Conservation (phyloP, 2,888 invertebrate species). For the Callosobruchus maculatus region DNA sequence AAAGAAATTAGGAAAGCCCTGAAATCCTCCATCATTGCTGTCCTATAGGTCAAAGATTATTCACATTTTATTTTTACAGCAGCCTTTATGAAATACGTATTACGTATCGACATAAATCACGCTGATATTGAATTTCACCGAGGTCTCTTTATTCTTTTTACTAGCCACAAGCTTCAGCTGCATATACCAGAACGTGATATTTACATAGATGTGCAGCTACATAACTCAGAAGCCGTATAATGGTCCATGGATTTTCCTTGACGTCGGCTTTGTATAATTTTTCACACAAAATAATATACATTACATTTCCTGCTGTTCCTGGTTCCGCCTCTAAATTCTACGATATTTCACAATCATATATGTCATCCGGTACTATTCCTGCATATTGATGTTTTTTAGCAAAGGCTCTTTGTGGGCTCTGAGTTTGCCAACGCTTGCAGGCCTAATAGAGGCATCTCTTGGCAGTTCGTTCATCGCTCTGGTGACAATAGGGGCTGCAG, state of each 20-base stretch:
- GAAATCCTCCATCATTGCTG: not conserved
- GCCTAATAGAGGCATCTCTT: no score
- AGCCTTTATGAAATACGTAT: not conserved
- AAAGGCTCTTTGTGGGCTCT: no score
- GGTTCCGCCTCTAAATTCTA: no score
- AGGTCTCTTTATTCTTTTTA: not conserved
- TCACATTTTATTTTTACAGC: not conserved
- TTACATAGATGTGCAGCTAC: not conserved
- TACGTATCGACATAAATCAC: not conserved
- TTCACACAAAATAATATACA: not conserved
- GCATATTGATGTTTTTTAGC: no score
- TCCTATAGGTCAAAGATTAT: not conserved
- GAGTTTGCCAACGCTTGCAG: no score
- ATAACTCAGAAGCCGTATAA: not conserved
- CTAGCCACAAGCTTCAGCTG: not conserved
- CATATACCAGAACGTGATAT: not conserved
- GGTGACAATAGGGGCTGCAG: no score
- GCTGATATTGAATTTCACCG: not conserved
- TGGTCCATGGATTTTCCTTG: not conserved
- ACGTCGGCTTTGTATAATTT: not conserved
- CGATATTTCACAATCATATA: no score
- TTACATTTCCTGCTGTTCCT: no score
- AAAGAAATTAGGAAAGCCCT: no score
- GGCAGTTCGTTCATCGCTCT: no score
- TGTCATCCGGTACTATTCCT: no score